Conservation (phyloP, 2,113 vertebrate species). For the Agapornis roseicollis region DNA sequence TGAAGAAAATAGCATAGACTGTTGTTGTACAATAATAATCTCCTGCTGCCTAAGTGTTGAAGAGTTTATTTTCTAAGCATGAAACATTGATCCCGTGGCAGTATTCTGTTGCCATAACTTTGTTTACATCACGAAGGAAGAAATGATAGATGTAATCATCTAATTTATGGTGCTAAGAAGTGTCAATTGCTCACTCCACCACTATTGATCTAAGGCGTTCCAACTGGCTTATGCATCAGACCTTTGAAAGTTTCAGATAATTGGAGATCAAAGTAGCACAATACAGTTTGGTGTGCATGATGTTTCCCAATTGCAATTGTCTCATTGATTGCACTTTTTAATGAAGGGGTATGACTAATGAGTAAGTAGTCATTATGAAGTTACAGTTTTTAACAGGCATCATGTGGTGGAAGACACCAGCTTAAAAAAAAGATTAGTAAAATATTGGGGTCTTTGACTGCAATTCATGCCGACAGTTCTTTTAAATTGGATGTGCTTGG, state of each 20-base stretch:
- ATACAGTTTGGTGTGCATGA: background rate
- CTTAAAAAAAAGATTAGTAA: background rate
- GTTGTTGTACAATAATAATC: constrained; percentile 26
- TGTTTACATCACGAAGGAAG: constrained; percentile 45
- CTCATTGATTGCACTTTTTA: background rate
- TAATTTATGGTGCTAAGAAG: constrained; percentile 44
- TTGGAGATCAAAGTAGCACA: background rate
- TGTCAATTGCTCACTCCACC: constrained; percentile 5
- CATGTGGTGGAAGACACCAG: background rate
- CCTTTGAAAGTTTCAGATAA: background rate
- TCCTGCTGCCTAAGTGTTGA: constrained; percentile 27
- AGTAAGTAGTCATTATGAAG: background rate
- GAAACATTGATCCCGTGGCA: constrained; percentile 38
- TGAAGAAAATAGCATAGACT: constrained; percentile 45
- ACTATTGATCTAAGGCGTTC: background rate
- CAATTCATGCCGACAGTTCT: background rate
- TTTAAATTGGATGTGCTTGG: background rate
- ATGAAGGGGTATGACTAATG: background rate
- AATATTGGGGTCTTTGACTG: background rate
- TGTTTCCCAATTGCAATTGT: background rate
- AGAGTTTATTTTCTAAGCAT: constrained; percentile 56
- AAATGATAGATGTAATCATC: constrained; percentile 49
- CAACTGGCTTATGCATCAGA: background rate
- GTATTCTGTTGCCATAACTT: constrained; percentile 20
- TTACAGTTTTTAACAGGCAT: background rate